A percentile compares a stretch with the other conserved stretches of the same genome.
Conservation (phyloP, 2,797 vertebrate genomes). For the Gadopsis bispinosus region DNA sequence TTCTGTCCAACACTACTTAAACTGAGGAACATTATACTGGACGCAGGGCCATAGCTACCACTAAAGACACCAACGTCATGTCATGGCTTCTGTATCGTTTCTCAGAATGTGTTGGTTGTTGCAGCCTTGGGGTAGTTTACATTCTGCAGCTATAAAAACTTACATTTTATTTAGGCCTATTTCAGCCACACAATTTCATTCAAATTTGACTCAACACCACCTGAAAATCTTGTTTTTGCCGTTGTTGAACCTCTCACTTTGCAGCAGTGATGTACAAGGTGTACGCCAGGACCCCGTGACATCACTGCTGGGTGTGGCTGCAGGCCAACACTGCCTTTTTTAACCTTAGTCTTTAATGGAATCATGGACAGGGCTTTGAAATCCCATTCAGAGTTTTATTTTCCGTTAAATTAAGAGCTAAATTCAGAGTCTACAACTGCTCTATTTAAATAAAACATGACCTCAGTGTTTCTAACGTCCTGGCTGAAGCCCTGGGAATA, state of each 20-base stretch:
- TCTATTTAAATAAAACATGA: conserved; percentile 1
- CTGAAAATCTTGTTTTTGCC: background rate
- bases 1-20: conserved; percentile 8
- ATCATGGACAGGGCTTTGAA: background rate
- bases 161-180: background rate
- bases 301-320: background rate
- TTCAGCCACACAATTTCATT: background rate
- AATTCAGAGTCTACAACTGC: background rate
- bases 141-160: background rate
- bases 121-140: background rate
- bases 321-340: background rate
- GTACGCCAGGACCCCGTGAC: background rate
- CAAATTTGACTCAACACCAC: background rate
- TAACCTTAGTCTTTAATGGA: background rate
- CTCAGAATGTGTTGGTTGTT: background rate
- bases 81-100: background rate
- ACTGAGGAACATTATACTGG: background rate
- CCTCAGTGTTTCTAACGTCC: too few relatives aligned
- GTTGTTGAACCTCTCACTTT: background rate
- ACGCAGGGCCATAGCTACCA: background rate
- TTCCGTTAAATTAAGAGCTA: background rate
- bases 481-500: background rate
- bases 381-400: background rate
- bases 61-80: background rate
- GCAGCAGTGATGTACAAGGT: background rate